Evolutionary conservation across 2,113 vertebrate genomes (phyloP).

Genomic region (Anthoscopus minutus): DNA sequence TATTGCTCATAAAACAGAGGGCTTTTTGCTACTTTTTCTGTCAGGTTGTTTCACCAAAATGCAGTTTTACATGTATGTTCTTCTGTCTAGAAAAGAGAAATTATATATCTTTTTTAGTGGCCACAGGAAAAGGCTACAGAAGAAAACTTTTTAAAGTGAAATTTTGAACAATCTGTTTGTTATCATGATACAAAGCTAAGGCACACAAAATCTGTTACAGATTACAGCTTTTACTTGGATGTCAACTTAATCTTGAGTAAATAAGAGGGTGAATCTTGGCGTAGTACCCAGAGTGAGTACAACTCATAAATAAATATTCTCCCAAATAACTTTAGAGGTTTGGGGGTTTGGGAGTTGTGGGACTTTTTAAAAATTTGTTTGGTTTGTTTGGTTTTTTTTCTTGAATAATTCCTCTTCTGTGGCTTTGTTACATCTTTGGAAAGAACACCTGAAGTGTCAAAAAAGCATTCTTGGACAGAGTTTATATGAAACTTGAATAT

Average conservation of each 20-base stretch:
- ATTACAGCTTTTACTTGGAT: background rate
- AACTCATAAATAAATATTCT: background rate
- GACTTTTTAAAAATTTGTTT: accelerated
- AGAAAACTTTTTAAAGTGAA: background rate
- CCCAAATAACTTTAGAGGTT: background rate
- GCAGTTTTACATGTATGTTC: background rate
- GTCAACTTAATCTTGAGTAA: background rate
- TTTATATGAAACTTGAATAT: background rate
- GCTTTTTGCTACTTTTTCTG: background rate
- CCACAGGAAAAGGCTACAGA: background rate
- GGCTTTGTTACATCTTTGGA: background rate
- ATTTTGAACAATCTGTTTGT: background rate
- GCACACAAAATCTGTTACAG: background rate
- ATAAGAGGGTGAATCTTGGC: background rate
- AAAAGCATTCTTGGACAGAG: background rate
- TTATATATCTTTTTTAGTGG: background rate
- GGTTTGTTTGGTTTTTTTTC: background rate
- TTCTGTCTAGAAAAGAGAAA: background rate
- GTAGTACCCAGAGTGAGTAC: background rate
- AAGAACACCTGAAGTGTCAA: background rate
- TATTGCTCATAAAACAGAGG: background rate
- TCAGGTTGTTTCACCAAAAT: background rate
- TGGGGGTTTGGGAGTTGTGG: accelerated
- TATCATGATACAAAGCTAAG: background rate
- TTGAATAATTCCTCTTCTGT: background rate